phyloP scores from a whole-genome alignment of 2,113 vertebrate species.

The Cavia porcellus region DNA sequence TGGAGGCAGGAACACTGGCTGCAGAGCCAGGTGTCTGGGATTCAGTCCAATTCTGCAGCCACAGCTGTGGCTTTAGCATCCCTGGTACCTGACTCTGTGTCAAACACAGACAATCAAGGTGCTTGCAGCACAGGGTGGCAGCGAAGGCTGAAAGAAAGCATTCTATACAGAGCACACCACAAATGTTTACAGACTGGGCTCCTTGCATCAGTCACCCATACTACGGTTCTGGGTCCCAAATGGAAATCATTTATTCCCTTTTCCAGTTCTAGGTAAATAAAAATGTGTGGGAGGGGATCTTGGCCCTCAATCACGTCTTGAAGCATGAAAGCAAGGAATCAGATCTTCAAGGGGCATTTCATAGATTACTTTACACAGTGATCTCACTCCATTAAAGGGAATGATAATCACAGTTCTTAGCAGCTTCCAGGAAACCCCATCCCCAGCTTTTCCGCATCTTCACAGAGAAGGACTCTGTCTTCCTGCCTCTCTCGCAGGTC shows the following conservation, averaged over 20 bases:
- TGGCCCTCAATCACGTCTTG: not conserved
- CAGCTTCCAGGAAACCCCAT: not conserved
- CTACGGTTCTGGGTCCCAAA: not conserved
- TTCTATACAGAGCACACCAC: not conserved
- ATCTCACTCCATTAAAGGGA: not conserved
- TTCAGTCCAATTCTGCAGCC: not conserved
- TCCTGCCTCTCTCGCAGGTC: not conserved
- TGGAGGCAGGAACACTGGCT: too few species aligned
- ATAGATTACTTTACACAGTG: not conserved
- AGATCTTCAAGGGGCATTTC: not conserved
- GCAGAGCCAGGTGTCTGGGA: not conserved
- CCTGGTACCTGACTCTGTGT: not conserved
- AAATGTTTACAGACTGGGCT: not conserved
- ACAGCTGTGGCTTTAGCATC: not conserved
- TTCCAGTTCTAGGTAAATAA: not conserved
- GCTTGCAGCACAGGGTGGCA: not conserved
- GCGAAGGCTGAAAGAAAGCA: not conserved
- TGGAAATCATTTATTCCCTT: not conserved
- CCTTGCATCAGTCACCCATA: not conserved
- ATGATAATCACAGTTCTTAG: not conserved
- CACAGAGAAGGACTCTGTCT: not conserved
- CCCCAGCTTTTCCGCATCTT: not conserved
- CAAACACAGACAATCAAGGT: not conserved
- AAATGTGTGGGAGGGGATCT: not conserved
- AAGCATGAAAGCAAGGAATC: not conserved